Percentiles rank a stretch among this genome's conserved stretches.
These are phyloP conservation scores for Sebastes oblongus DNA, from an alignment of 2,797 vertebrate species.

Conservation along the genomic window DNA sequence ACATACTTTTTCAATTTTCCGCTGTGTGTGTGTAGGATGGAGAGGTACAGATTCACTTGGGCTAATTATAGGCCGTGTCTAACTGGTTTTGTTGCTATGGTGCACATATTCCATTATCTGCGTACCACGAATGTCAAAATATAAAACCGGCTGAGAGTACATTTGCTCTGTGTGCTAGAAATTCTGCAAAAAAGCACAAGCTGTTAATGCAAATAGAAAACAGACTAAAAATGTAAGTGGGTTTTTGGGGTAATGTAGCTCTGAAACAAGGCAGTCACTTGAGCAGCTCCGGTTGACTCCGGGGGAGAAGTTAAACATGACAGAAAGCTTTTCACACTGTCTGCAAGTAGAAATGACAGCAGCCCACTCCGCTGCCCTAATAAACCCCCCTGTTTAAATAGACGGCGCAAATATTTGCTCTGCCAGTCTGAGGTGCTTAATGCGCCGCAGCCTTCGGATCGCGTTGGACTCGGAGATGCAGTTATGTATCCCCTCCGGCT, in stretches of 20 bases:
- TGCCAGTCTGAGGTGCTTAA: slow-evolving; percentile 24
- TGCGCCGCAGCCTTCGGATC: slow-evolving; percentile 15
- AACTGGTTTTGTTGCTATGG: slow-evolving; percentile 70
- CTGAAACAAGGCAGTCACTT: slow-evolving; percentile 11
- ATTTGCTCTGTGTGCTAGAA: not conserved
- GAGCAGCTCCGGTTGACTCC: not conserved
- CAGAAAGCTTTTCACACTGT: slow-evolving; percentile 16
- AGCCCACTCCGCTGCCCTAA: slow-evolving; percentile 27
- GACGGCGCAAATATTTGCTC: slow-evolving; percentile 47
- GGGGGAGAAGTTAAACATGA: slow-evolving; percentile 20
- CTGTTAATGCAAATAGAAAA: not conserved
- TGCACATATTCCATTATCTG: slow-evolving; percentile 52
- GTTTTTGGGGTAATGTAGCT: not conserved
- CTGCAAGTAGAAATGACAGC: slow-evolving; percentile 29
- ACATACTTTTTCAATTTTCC: slow-evolving; percentile 40
- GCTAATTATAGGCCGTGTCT: slow-evolving; percentile 72
- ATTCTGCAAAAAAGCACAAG: not conserved
- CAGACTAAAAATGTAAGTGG: not conserved
- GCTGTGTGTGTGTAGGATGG: slow-evolving; percentile 59
- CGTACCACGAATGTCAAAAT: slow-evolving; percentile 14
- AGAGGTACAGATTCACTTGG: slow-evolving; percentile 60
- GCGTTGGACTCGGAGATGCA: slow-evolving; percentile 3
- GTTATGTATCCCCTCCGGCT: slow-evolving; percentile 25
- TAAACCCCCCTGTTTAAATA: slow-evolving; percentile 39
- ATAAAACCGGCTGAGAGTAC: not conserved